phyloP scores from a whole-genome alignment of 2,888 invertebrate genomes.

The Diplolepis rosae region DNA sequence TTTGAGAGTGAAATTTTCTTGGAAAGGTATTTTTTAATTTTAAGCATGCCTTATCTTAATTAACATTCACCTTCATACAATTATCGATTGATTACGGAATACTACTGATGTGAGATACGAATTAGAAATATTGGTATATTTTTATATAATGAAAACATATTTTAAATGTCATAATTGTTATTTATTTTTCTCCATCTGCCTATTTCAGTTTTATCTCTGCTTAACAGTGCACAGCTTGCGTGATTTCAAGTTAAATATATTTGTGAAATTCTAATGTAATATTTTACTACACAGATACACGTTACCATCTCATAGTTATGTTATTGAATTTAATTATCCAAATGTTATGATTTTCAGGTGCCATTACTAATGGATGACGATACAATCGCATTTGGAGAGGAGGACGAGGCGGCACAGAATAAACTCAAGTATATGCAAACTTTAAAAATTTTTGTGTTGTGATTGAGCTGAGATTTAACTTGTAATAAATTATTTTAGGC shows the following conservation, averaged over 20 bases:
- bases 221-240: neutral
- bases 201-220: neutral
- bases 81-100: too few relatives aligned
- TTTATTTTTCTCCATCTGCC: neutral
- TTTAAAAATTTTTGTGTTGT: neutral
- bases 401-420: conserved; percentile 78
- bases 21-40: too few relatives aligned
- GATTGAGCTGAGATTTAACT: neutral
- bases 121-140: too few relatives aligned
- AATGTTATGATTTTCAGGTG: conserved; percentile 77
- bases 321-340: neutral
- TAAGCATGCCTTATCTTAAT: too few relatives aligned
- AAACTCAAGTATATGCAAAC: conserved; percentile 70
- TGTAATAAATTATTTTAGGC: conserved; percentile 77
- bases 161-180: neutral
- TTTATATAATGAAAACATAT: neutral
- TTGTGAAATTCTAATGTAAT: neutral
- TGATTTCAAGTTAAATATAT: neutral
- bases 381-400: conserved; percentile 90
- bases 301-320: neutral
- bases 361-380: conserved; percentile 88
- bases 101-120: too few relatives aligned
- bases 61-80: too few relatives aligned
- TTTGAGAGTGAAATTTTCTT: too few relatives aligned
- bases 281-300: too few relatives aligned